phyloP scores from a whole-genome alignment of 1,140 invertebrate genomes.

The Drosophila azteca region DNA sequence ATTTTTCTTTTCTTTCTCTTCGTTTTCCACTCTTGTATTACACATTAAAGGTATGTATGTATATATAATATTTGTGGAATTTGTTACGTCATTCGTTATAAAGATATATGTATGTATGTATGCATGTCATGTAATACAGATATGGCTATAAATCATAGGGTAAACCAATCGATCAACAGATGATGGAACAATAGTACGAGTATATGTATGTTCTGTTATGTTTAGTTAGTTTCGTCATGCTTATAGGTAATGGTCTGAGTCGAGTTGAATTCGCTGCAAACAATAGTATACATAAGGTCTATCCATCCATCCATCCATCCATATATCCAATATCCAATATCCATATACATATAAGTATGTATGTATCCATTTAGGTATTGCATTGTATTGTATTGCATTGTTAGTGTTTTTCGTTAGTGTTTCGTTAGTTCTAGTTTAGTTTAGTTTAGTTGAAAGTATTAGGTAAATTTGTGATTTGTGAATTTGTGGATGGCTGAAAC shows the following conservation, averaged over 20 bases:
- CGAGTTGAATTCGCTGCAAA: conserved; percentile 59
- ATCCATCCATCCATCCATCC: not conserved
- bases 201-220: conserved; percentile 9
- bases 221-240: conserved; percentile 16
- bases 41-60: conserved; percentile 34
- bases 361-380: conserved; percentile 7
- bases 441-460: conserved; percentile 19
- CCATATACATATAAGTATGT: no score
- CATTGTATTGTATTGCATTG: conserved; percentile 8
- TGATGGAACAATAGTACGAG: conserved; percentile 5
- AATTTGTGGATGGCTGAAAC: conserved; percentile 65
- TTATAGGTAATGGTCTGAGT: conserved; percentile 34
- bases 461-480: conserved; percentile 69
- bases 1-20: conserved; percentile 32
- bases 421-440: conserved; percentile 10
- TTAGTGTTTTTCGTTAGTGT: conserved; percentile 2
- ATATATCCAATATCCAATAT: not conserved
- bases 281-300: conserved; percentile 40
- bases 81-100: conserved; percentile 27
- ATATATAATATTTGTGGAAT: conserved; percentile 26
- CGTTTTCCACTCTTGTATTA: conserved; percentile 13
- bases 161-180: conserved; percentile 35
- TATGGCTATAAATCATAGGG: no score
- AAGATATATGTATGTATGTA: not conserved
- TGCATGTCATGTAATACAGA: no score